Conservation (phyloP, 2,113 vertebrate species). For the Mustela nigripes region DNA sequence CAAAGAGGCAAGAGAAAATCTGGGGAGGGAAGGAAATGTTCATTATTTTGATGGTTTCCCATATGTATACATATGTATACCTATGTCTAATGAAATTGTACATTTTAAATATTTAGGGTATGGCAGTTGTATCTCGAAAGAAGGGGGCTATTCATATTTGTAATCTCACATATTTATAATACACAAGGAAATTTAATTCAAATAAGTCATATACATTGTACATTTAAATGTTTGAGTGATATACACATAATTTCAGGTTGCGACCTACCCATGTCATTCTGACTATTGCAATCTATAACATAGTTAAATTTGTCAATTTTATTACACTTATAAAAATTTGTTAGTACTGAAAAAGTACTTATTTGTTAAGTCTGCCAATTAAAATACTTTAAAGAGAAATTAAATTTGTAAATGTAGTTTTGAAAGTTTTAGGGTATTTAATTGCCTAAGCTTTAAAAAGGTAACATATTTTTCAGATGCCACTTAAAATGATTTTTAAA, state of each 20-base stretch:
- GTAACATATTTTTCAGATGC: neutral
- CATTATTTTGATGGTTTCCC: neutral
- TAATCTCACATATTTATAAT: neutral
- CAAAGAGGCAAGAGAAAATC: neutral
- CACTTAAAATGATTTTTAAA: neutral
- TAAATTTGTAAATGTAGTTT: neutral
- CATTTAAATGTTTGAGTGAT: neutral
- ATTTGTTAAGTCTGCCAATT: neutral
- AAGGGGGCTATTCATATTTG: neutral
- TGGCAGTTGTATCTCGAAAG: neutral
- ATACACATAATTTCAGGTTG: neutral
- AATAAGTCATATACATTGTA: neutral
- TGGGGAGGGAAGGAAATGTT: neutral
- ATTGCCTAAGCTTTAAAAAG: neutral
- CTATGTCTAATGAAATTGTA: neutral
- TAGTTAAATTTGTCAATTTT: neutral
- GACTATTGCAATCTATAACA: neutral
- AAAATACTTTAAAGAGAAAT: constrained; percentile 31
- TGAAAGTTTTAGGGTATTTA: neutral
- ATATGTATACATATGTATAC: neutral
- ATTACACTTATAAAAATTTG: neutral
- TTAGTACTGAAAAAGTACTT: neutral
- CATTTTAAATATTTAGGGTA: neutral
- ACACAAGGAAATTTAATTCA: neutral
- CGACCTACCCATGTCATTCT: neutral